phyloP scores from a whole-genome alignment of 2,113 vertebrate genomes.

The Mus pahari region DNA sequence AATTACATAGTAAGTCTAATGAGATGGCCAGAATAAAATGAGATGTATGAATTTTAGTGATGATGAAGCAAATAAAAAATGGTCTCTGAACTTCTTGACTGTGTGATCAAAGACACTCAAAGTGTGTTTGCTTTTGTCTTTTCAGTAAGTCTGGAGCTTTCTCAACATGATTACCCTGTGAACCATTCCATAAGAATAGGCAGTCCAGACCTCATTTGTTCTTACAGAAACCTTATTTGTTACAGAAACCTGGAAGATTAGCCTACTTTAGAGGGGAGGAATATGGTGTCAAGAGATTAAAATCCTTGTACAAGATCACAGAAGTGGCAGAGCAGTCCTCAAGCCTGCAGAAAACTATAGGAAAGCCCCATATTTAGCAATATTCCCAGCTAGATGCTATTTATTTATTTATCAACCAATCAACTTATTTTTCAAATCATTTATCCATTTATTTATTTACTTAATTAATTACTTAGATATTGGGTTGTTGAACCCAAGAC shows the following conservation, averaged over 20 bases:
- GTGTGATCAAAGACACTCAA: neutral
- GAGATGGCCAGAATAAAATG: neutral
- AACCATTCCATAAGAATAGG: neutral
- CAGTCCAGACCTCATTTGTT: neutral
- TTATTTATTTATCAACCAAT: too few species aligned
- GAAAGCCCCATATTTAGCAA: neutral
- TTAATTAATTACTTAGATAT: neutral
- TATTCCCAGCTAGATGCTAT: too few species aligned
- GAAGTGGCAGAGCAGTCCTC: neutral
- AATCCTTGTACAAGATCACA: neutral
- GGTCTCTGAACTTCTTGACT: neutral
- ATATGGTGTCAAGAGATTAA: neutral
- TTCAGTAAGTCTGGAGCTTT: neutral
- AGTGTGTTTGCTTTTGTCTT: neutral
- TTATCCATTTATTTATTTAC: too few species aligned
- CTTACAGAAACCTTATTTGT: neutral
- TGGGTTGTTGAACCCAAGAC: neutral
- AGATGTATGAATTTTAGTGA: neutral
- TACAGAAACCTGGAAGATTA: neutral
- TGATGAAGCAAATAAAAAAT: neutral
- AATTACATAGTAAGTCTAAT: slow-evolving; percentile 63
- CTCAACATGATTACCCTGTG: neutral
- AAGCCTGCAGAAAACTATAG: neutral
- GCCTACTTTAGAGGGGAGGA: neutral
- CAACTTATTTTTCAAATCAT: too few species aligned